Conservation (phyloP, 1,140 invertebrate species). For the Penaeus chinensis region DNA sequence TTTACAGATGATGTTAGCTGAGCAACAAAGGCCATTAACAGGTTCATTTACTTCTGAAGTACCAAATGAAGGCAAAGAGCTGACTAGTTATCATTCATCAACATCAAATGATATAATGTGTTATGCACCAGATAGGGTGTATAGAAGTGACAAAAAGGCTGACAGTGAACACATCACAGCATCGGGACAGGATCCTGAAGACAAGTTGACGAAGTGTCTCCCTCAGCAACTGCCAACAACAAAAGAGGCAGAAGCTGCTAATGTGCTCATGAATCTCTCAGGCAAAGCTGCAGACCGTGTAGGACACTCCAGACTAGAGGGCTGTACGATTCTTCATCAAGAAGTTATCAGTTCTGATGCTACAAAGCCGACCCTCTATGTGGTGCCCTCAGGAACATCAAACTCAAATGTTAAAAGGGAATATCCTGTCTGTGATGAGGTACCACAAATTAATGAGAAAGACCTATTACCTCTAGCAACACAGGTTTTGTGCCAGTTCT, state of each 20-base stretch:
- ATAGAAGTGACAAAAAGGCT: no score
- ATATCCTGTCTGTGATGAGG: constrained; percentile 39
- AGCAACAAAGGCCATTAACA: no score
- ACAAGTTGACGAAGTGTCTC: not conserved
- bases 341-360: not conserved
- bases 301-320: constrained; percentile 28
- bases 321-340: not conserved
- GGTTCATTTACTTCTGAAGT: no score
- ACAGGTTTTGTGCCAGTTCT: constrained; percentile 51
- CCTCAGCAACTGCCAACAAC: constrained; percentile 49
- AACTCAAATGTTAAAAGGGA: constrained; percentile 23
- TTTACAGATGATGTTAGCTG: no score
- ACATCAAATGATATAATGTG: no score
- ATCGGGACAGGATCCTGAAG: no score
- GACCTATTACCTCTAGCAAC: constrained; percentile 51
- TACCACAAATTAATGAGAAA: constrained; percentile 57
- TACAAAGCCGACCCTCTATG: not conserved
- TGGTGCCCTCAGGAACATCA: not conserved
- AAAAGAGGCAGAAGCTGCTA: constrained; percentile 56
- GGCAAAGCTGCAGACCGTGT: constrained; percentile 48
- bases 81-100: no score
- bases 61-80: no score
- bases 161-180: no score
- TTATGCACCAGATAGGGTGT: no score
- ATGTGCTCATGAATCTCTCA: constrained; percentile 56